Evolutionary conservation across 1,140 invertebrate species (phyloP), one percentile per base, ranked within the genome.

Genomic region (Physella acuta): DNA sequence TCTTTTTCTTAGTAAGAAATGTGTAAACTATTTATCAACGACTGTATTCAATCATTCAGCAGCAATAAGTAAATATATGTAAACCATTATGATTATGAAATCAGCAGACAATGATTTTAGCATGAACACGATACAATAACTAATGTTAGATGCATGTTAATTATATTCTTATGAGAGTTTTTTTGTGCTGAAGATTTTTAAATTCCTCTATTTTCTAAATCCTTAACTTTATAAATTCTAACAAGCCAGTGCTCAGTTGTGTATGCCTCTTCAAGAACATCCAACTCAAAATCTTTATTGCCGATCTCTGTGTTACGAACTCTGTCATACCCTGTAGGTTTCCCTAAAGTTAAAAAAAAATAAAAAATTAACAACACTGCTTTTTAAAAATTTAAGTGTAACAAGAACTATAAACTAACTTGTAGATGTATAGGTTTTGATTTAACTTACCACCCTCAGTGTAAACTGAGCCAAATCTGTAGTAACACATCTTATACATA

Each of bases 401-500:
- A n/a, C n/a, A n/a, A n/a, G n/a, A n/a, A n/a, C n/a, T n/a, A n/a
- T n/a, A n/a, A n/a, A n/a, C n/a, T n/a, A n/a, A n/a, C n/a, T n/a
- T n/a, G n/a, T n/a, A n/a, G n/a, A n/a, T n/a, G n/a, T n/a, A n/a
- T n/a, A n/a, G n/a, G n/a, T n/a, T n/a, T n/a, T n/a, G n/a, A n/a
- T n/a, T n/a, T n/a, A n/a, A n/a, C 84, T 88, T 85, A 91, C 94
- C 93, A 83, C 92, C 92, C 89, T 98, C 96, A 0, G 95, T 98
- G 82, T 97, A 97, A 81, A 98, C 96, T 8, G 97, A 92, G 72
- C 94, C 95, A 88, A 95, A 99, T 79, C 94, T 89, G 86, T 98
- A 99, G 85, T 99, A 99, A 81, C 94, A 95, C 79, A 99, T 87
- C 88, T 99, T 99, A 85, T 99, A 99, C 97, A 99, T 99, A 36